A percentile compares a stretch with the other conserved stretches of the same genome.
Conservation (phyloP, 23 tunicate species). For the Trididemnum miniatum region DNA sequence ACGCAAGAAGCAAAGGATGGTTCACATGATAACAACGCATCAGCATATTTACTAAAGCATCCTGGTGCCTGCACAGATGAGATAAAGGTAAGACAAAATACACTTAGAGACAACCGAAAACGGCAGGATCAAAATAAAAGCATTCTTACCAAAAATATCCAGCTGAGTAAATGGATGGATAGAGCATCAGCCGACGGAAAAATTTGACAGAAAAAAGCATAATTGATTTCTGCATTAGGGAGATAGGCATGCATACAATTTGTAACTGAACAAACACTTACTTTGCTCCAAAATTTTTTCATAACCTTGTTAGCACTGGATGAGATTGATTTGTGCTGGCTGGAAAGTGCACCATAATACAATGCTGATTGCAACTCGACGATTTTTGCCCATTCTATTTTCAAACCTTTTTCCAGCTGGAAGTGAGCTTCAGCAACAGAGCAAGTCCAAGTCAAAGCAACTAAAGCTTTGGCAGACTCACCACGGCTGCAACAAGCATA, state of each 20-base stretch:
- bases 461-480: conserved; percentile 65
- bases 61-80: conserved; percentile 7
- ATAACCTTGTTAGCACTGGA: conserved; percentile 44
- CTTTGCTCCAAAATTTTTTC: conserved; percentile 57
- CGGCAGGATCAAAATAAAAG: no score
- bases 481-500: conserved; percentile 49
- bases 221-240: no score
- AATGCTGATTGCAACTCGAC: conserved; percentile 49
- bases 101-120: no score
- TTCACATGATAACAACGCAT: conserved; percentile 13
- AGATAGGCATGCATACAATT: neutral
- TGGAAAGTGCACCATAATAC: conserved; percentile 52
- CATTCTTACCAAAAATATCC: no score
- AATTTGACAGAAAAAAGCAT: no score
- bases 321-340: conserved; percentile 28
- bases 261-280: neutral
- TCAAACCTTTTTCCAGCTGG: neutral
- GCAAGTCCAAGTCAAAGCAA: conserved; percentile 70
- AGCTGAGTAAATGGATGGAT: no score
- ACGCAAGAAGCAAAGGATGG: conserved; percentile 22
- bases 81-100: no score
- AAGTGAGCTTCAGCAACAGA: conserved; percentile 28
- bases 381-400: conserved; percentile 29
- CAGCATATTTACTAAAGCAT: conserved; percentile 10
- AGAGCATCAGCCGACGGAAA: no score